phyloP scores from a whole-genome alignment of 1,140 invertebrate genomes.

The Polypedilum vanderplanki region DNA sequence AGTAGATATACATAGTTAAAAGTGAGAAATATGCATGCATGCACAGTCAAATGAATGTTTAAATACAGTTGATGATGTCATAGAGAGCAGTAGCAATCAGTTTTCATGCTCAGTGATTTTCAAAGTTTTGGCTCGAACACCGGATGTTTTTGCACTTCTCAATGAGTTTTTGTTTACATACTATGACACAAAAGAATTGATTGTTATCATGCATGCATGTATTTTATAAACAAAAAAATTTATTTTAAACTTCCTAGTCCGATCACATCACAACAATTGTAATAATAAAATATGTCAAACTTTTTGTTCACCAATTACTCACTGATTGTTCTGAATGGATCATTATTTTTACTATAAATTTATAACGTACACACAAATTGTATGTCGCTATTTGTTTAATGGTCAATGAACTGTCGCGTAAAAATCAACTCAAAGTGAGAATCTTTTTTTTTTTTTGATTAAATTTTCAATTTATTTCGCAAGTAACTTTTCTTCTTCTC shows the following conservation, averaged over 20 bases:
- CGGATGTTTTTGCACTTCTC: conserved; percentile 17
- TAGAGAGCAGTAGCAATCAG: not conserved
- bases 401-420: conserved; percentile 12
- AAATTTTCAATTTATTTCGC: too few species aligned
- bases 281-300: not conserved
- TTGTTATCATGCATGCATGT: not conserved
- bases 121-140: not conserved
- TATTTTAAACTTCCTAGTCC: not conserved
- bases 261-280: conserved; percentile 10
- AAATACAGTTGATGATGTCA: too few species aligned
- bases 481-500: too few species aligned
- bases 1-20: too few species aligned
- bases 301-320: conserved; percentile 18
- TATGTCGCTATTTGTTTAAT: not conserved
- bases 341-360: not conserved
- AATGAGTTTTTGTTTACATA: not conserved
- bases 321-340: not conserved
- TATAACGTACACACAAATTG: not conserved
- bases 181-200: not conserved
- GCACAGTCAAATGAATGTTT: too few species aligned
- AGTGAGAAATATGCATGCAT: too few species aligned
- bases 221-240: too few species aligned
- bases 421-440: not conserved
- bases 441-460: not conserved
- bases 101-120: conserved; percentile 23